phyloP scores from a whole-genome alignment of 2,797 vertebrate genomes.

The Helarctos malayanus region DNA sequence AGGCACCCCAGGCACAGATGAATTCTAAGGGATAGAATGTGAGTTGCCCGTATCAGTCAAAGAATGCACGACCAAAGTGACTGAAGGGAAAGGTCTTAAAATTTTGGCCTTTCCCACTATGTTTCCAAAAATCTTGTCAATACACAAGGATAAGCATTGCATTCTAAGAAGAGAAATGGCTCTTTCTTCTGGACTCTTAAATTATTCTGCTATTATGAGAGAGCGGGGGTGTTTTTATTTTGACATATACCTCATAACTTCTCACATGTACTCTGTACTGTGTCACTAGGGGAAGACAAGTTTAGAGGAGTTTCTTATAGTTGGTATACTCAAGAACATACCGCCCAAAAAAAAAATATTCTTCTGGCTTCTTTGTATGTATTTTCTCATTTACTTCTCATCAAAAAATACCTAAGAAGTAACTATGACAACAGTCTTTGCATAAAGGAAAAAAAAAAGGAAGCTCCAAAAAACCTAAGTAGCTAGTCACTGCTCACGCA shows the following conservation, averaged over 20 bases:
- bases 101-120: background rate
- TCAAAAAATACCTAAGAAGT: background rate
- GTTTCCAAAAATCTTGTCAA: background rate
- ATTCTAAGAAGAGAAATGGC: background rate
- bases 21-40: background rate
- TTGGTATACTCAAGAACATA: background rate
- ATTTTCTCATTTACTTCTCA: constrained; percentile 58
- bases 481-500: background rate
- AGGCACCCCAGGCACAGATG: background rate
- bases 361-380: background rate
- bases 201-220: background rate
- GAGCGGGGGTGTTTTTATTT: background rate
- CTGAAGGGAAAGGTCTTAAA: background rate
- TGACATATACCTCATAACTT: background rate
- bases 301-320: background rate
- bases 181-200: background rate
- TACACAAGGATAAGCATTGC: background rate
- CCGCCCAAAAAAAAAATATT: background rate
- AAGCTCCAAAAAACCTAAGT: background rate
- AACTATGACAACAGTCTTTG: background rate
- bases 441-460: background rate
- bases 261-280: background rate
- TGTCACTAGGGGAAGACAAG: background rate
- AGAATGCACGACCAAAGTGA: background rate
- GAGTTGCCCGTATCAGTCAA: background rate